Percentiles rank a stretch among this genome's conserved stretches.
phyloP scores from a whole-genome alignment of 2,113 vertebrate species.

The Aegotheles bennettii region DNA sequence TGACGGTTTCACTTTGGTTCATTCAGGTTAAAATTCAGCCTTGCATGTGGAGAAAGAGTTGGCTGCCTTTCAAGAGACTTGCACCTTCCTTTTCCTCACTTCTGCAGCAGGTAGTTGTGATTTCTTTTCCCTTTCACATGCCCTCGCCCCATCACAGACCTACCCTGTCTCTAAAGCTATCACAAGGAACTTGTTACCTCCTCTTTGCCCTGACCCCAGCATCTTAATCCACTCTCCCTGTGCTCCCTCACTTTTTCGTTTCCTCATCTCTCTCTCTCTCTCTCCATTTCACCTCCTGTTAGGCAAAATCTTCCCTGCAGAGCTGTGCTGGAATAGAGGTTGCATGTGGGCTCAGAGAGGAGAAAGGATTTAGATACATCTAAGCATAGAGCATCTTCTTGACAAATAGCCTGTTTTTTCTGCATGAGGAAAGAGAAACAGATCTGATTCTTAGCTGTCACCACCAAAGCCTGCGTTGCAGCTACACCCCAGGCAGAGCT shows the following conservation, averaged over 20 bases:
- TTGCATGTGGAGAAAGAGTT: background rate
- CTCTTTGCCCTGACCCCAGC: background rate
- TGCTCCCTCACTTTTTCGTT: background rate
- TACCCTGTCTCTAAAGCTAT: background rate
- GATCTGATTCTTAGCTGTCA: background rate
- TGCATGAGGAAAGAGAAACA: background rate
- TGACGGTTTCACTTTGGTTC: background rate
- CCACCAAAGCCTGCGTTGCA: background rate
- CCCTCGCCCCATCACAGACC: background rate
- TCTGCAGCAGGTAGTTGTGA: background rate
- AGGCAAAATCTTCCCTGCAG: background rate
- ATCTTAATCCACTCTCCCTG: background rate
- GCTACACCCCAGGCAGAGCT: background rate
- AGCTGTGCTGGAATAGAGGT: background rate
- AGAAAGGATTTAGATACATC: background rate
- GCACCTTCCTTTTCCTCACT: background rate
- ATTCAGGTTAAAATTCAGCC: background rate
- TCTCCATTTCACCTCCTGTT: background rate
- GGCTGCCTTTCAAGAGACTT: background rate
- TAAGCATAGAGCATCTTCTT: background rate
- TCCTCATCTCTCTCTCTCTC: background rate
- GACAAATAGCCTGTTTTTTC: background rate
- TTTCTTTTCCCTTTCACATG: background rate
- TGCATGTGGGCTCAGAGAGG: background rate
- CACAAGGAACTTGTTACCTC: background rate